Evolutionary conservation across 1,140 invertebrate genomes (phyloP), one percentile per base, ranked within the genome.

Genomic region (Saxidomus purpurata): DNA sequence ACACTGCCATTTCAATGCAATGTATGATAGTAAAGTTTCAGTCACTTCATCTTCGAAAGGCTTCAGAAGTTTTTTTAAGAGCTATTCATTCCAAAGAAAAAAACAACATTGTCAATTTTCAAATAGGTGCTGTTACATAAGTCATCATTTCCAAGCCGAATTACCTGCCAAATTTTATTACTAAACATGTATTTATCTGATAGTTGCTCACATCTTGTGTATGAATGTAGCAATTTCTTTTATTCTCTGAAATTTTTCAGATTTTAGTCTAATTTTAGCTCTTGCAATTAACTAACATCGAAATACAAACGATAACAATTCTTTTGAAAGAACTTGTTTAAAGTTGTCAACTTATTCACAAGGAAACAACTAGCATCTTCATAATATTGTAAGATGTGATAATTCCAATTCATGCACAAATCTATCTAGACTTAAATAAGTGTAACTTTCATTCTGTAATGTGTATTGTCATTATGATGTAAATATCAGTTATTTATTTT

Each of bases 1-100:
- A 76, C 84, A 92, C 90, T 92, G 92, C 92, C 91, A 90, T 90
- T 92, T 93, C 92, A 93, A 92, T 92, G 91, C 91, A 92, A 90
- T 80, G 79, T 87, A 87, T 80, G 67, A 82, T 76, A 76, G 69
- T 22, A 74, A 36, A 80, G 40, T 74, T 22, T 59, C 40, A 17
- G 47, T 47, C 8, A 40, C 15, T 43, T 83, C 59, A 81, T 55
- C 43, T 15, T 8, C 15, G 4, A 71, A 59, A 55, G 17, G 76
- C 76, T 79, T 38, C 13, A 40, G 59, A 69, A 67, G 61, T 49
- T 38, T 67, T 55, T 36, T 28, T 17, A 3, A 71, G 4, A 28
- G 38, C 28, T n/a, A 80, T 71, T 76, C 47, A 82, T 71, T 81
- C 52, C 52, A 82, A 82, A 87, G 36, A 47, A 17, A 28, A 34